Evolutionary conservation across 2,113 vertebrate species (phyloP).

Genomic region (Lasiurus borealis): DNA sequence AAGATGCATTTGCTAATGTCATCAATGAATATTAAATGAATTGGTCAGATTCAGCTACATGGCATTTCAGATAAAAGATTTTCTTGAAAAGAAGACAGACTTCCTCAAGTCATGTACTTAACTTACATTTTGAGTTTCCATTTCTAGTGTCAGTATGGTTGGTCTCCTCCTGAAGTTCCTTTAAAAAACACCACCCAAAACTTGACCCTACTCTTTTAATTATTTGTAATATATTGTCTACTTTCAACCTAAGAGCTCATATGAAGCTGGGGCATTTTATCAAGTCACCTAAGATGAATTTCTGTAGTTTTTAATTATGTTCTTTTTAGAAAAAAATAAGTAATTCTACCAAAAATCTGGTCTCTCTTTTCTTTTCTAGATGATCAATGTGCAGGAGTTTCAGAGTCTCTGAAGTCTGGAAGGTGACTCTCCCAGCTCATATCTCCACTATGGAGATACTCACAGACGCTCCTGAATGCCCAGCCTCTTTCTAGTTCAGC

Average conservation of each 20-base stretch:
- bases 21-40: not conserved
- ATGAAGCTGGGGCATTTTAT: not conserved
- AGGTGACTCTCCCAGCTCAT: not conserved
- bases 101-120: not conserved
- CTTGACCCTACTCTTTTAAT: not conserved
- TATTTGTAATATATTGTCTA: not conserved
- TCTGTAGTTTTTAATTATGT: not conserved
- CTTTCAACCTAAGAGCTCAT: not conserved
- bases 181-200: not conserved
- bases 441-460: not conserved
- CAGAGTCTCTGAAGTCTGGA: not conserved
- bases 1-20: not conserved
- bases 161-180: not conserved
- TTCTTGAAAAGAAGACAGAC: not conserved
- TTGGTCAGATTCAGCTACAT: not conserved
- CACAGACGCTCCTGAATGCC: no score
- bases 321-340: constrained; percentile 31
- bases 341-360: not conserved
- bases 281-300: not conserved
- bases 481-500: not conserved
- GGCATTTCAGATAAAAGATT: not conserved
- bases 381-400: not conserved
- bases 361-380: not conserved
- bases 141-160: not conserved
- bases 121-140: not conserved